Base-by-base conservation (phyloP, 1,140 invertebrate genomes). In the Caenorhabditis latens region DNA sequence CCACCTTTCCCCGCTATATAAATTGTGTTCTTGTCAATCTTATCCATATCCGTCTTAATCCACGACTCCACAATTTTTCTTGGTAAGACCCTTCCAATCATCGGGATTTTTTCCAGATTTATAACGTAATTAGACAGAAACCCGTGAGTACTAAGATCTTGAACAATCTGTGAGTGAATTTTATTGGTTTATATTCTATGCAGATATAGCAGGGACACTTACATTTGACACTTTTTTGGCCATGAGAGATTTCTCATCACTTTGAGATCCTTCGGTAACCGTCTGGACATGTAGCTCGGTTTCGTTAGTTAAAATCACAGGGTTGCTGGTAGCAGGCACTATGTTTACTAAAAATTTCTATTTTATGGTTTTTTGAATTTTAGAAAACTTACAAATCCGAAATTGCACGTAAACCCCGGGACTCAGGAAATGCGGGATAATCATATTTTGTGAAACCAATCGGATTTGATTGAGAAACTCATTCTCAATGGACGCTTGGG, bases 391-490 rank as follows among this genome's bases (percentile, higher is more conserved):
- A 90, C 89, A 71, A 63, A 90, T 85, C 67, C 89, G 46, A 67
- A 90, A 86, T 19, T 86, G 75, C 8, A 82, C 85, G 11, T 84
- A 43, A n/a, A 90, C 84, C 19, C 87, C 84, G 24, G 84, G 43
- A 7, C 63, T 86, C 21, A 90, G 61, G 14, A 90, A 63, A 50
- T 89, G 84, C 1, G 32, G 61, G 84, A 90, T 79, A 50, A 79
- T 79, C 71, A 79, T 79, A 46, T 79, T 79, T 88, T 79, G 71
- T 84, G 40, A 61, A 8, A 90, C 84, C 24, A 90, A 63, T 53
- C 90, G 75, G 24, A 91, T 87, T 88, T 90, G 90, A n/a, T 88
- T 48, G 43, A 90, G 53, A 58, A 90, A 91, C 24, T 90, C 63
- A n/a, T 87, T 87, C 86, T 90, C 90, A 43, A 90, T 89, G n/a